Percentiles rank a stretch among this genome's conserved stretches.
phyloP scores from a whole-genome alignment of 2,113 vertebrate genomes.

The Phocoena sinus region DNA sequence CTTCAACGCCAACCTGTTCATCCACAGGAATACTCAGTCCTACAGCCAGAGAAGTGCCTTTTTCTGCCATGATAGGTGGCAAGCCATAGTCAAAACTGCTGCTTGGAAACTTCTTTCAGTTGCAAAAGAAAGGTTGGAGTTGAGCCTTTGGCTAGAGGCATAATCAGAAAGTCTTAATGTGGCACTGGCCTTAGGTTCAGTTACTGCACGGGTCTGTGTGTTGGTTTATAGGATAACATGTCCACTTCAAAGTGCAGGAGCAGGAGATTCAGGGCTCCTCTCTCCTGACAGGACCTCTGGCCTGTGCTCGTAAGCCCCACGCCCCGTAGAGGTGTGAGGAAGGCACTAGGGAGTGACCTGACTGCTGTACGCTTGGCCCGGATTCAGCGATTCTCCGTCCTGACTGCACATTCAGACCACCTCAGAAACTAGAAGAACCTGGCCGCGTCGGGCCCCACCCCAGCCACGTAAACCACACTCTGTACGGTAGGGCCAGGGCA shows the following conservation, averaged over 20 bases:
- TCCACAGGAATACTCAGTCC: neutral
- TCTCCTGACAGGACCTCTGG: neutral
- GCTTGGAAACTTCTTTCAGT: neutral
- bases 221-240: too few species aligned
- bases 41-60: neutral
- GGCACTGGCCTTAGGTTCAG: neutral
- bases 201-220: neutral
- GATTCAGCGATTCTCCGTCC: neutral
- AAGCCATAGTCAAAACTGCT: neutral
- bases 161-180: neutral
- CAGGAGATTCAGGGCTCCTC: too few species aligned
- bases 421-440: neutral
- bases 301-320: neutral
- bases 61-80: neutral
- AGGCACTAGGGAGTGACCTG: neutral
- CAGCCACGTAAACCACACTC: neutral
- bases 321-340: neutral
- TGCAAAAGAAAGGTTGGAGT: neutral
- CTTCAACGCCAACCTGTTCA: neutral
- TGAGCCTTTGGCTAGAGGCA: neutral
- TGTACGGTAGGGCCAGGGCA: rapidly evolving
- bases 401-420: neutral
- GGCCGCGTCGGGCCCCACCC: rapidly evolving
- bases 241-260: neutral
- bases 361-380: neutral